These are phyloP conservation scores for Archaeoteleia sp. DNA, from an alignment of 2,888 invertebrate genomes.

Conservation along the genomic window DNA sequence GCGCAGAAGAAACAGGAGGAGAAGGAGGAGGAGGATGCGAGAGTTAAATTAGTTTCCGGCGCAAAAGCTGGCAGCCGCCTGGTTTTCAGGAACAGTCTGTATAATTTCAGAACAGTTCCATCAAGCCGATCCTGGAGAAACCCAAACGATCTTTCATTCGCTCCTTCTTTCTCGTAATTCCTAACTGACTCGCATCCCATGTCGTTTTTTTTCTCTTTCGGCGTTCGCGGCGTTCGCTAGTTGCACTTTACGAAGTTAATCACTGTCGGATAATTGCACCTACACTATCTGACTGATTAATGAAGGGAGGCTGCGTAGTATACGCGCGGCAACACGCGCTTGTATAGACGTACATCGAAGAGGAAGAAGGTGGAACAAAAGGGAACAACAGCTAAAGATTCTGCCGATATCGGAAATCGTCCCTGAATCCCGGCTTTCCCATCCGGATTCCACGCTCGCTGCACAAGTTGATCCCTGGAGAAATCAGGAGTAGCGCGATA, in stretches of 20 bases:
- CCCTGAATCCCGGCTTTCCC: conserved; percentile 21
- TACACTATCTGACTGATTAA: conserved; percentile 26
- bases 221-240: conserved; percentile 16
- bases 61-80: conserved; percentile 65
- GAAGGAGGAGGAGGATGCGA: conserved; percentile 57
- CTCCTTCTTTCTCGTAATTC: conserved; percentile 6
- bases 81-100: conserved; percentile 67
- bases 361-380: conserved; percentile 2
- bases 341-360: background rate
- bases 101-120: conserved; percentile 70
- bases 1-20: conserved; percentile 29
- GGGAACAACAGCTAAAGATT: conserved; percentile 19
- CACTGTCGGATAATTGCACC: conserved; percentile 67
- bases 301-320: conserved; percentile 9
- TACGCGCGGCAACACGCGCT: background rate
- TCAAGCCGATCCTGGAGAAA: conserved; percentile 60
- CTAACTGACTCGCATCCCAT: conserved; percentile 12
- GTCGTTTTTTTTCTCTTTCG: conserved; percentile 14
- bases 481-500: conserved; percentile 40
- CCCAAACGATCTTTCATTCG: conserved; percentile 57
- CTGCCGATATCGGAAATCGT: conserved; percentile 26
- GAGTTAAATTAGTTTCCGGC: conserved; percentile 72
- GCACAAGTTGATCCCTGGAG: conserved; percentile 45
- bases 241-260: conserved; percentile 67
- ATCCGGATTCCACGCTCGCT: conserved; percentile 30